A percentile compares a stretch with the other conserved stretches of the same genome.
Conservation (phyloP, 2,113 vertebrate species). For the Gyps fulvus region DNA sequence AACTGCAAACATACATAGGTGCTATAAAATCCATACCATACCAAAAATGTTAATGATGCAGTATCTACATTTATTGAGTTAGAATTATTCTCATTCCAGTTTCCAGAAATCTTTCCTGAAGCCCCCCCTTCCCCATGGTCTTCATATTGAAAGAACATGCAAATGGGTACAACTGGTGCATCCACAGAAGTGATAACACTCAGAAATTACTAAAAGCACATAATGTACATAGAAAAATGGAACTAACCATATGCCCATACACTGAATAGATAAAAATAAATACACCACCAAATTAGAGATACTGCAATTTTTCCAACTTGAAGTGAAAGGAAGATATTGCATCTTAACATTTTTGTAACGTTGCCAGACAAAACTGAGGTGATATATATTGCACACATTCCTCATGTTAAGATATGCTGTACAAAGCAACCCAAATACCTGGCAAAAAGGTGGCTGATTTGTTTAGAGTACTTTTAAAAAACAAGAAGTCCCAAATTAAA, state of each 20-base stretch:
- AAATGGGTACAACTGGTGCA: slow-evolving; percentile 28
- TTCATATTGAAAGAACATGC: slow-evolving; percentile 21
- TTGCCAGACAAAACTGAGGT: slow-evolving; percentile 62
- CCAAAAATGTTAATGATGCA: slow-evolving; percentile 71
- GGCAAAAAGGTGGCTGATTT: slow-evolving; percentile 16
- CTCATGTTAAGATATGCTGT: slow-evolving; percentile 61
- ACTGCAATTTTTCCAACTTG: slow-evolving; percentile 45
- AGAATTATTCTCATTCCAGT: slow-evolving; percentile 21
- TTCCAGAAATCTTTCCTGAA: slow-evolving; percentile 23
- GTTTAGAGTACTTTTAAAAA: slow-evolving; percentile 6
- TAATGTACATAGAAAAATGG: slow-evolving; percentile 8
- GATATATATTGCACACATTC: slow-evolving; percentile 73
- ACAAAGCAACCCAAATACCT: slow-evolving; percentile 53
- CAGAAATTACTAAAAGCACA: slow-evolving; percentile 45
- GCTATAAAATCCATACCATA: slow-evolving; percentile 76
- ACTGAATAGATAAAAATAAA: slow-evolving; percentile 62
- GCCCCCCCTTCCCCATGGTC: not conserved
- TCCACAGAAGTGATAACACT: slow-evolving; percentile 46
- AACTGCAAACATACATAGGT: slow-evolving; percentile 80
- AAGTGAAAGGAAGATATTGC: slow-evolving; percentile 67
- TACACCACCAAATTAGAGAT: slow-evolving; percentile 48
- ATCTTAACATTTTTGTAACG: slow-evolving; percentile 66
- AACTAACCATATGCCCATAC: slow-evolving; percentile 33
- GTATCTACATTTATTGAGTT: slow-evolving; percentile 44
- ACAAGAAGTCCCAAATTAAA: not conserved